A percentile compares a stretch with the other conserved stretches of the same genome.
Evolutionary conservation across 1,140 invertebrate species (phyloP).

Genomic region (Drosophila nikananu): DNA sequence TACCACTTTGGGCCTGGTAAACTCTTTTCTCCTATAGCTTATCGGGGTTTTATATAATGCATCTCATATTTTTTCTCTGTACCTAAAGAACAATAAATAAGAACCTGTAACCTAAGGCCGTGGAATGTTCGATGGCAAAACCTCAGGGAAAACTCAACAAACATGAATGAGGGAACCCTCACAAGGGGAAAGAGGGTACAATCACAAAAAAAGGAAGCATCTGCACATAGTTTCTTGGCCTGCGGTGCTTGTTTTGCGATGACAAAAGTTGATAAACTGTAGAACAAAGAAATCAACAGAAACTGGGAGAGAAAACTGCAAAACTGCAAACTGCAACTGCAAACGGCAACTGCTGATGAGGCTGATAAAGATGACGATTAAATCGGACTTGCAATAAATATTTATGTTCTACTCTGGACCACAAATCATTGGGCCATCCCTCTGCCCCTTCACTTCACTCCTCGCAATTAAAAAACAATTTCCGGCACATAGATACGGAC

Average conservation of each 20-base stretch:
- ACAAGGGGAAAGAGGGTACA: background rate
- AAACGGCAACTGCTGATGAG: conserved; percentile 43
- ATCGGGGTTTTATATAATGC: background rate
- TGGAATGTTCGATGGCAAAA: conserved; percentile 32
- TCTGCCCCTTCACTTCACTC: background rate
- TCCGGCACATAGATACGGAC: conserved; percentile 39
- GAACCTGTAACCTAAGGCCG: conserved; percentile 16
- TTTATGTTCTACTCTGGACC: conserved; percentile 45
- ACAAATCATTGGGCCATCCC: conserved; percentile 36
- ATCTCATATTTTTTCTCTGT: background rate
- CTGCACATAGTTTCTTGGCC: conserved; percentile 38
- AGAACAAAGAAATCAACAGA: conserved; percentile 50
- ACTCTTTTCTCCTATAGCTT: background rate
- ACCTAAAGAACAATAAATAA: conserved; percentile 10
- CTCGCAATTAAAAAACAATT: conserved; percentile 61
- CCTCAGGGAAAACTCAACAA: conserved; percentile 27
- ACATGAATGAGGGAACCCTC: background rate
- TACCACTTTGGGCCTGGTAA: background rate
- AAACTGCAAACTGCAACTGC: conserved; percentile 26
- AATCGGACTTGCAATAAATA: conserved; percentile 52
- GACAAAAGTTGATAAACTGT: conserved; percentile 50
- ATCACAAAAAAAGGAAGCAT: conserved; percentile 4
- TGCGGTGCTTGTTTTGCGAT: conserved; percentile 38
- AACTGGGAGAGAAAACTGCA: conserved; percentile 17
- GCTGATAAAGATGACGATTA: conserved; percentile 39